phyloP scores from a whole-genome alignment of 2,113 vertebrate species.

The Corythaixoides concolor region DNA sequence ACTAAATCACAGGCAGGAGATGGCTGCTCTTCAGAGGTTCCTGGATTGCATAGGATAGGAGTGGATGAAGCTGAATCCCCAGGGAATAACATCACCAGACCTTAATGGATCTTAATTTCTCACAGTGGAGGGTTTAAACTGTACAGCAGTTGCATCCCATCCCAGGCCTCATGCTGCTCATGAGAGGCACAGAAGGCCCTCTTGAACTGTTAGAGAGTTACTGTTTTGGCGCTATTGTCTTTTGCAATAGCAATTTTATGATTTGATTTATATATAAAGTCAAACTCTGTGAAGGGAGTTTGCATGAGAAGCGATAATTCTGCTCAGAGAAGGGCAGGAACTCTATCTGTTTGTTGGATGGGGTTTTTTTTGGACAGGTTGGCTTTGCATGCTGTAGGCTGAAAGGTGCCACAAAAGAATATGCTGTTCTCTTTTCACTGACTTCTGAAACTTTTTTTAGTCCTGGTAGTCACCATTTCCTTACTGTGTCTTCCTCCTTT shows the following conservation, averaged over 20 bases:
- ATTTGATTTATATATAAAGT: background rate
- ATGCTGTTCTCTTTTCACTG: background rate
- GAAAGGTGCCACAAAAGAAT: background rate
- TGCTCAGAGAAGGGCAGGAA: background rate
- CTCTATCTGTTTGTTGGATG: background rate
- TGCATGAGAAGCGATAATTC: background rate
- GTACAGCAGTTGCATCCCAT: background rate
- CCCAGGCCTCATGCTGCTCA: background rate
- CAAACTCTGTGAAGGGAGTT: background rate
- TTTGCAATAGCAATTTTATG: background rate
- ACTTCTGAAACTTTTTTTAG: background rate
- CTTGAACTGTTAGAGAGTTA: background rate
- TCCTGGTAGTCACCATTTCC: background rate
- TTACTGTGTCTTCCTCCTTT: background rate
- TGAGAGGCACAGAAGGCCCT: background rate
- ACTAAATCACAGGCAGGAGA: background rate
- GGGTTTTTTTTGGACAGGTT: background rate
- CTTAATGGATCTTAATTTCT: background rate
- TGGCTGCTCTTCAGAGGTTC: background rate
- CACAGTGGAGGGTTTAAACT: background rate
- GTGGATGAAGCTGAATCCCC: background rate
- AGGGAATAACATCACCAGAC: background rate
- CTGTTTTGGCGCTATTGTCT: background rate
- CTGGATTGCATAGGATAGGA: background rate
- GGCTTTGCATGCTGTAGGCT: background rate